These are phyloP conservation scores for Drosophila rufa DNA, from an alignment of 1,140 invertebrate species.

Conservation along the genomic window DNA sequence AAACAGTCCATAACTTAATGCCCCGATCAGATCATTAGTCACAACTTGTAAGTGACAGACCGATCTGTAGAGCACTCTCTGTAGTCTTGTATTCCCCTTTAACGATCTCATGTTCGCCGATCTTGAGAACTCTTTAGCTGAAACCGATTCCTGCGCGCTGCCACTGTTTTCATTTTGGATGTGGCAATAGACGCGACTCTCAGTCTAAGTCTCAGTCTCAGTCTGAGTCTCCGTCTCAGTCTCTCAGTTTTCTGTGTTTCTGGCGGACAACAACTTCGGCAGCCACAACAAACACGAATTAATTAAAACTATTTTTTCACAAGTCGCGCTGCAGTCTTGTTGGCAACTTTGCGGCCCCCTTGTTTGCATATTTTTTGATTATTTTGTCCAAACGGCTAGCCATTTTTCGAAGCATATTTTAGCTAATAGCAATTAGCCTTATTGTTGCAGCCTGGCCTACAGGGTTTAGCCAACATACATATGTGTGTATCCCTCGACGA, in stretches of 20 bases:
- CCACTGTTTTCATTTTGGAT: slow-evolving; percentile 35
- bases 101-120: slow-evolving; percentile 53
- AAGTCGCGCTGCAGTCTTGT: slow-evolving; percentile 54
- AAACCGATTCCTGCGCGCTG: slow-evolving; percentile 37
- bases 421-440: slow-evolving; percentile 73
- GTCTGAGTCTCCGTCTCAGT: background rate
- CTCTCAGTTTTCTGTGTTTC: slow-evolving; percentile 43
- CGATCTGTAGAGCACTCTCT: slow-evolving; percentile 7
- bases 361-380: slow-evolving; percentile 79
- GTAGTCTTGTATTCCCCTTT: slow-evolving; percentile 30
- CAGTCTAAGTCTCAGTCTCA: background rate
- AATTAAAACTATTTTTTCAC: slow-evolving; percentile 77
- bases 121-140: slow-evolving; percentile 36
- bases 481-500: slow-evolving; percentile 22
- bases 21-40: slow-evolving; percentile 41
- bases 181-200: slow-evolving; percentile 56
- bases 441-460: slow-evolving; percentile 50
- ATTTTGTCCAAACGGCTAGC: slow-evolving; percentile 58
- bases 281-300: slow-evolving; percentile 63
- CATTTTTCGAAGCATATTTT: slow-evolving; percentile 61
- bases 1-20: slow-evolving; percentile 4
- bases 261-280: slow-evolving; percentile 31
- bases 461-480: slow-evolving; percentile 11
- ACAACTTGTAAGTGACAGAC: slow-evolving; percentile 21
- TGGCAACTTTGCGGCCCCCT: slow-evolving; percentile 65